Base-by-base conservation (phyloP, 2,797 vertebrate genomes). In the Heliangelus exortis region DNA sequence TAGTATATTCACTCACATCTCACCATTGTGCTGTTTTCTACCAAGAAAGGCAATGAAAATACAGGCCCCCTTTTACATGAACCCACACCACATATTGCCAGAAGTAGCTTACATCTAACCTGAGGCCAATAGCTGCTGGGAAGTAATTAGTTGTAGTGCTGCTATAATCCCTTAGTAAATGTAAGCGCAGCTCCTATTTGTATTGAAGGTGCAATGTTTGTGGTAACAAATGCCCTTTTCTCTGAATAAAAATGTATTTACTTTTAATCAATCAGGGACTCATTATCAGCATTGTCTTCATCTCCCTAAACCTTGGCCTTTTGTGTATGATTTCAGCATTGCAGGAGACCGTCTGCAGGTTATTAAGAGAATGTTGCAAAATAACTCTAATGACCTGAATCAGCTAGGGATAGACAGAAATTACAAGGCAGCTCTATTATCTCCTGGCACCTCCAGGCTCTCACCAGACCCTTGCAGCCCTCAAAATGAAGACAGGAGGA, bases 191-290 rank as follows among this genome's bases (percentile, higher is more conserved):
- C 67, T 96, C 94, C 95, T 97, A 94, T 97, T 97, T 97, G 97
- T 91, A 93, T 91, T 97, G 72, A 97, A 97, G 95, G 96, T 97
- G 97, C 97, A 98, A 95, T 92, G 96, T 97, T 97, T 97, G 97
- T 97, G 97, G 97, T 97, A 97, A 98, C 95, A 96, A 97, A 97
- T 96, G 96, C 95, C 92, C 93, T 97, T 97, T 97, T 97, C 97
- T 96, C 95, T 96, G 95, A 97, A 96, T 97, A 97, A 97, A 97
- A 97, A 97, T 95, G 95, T 97, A 97, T 97, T 97, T 98, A 97
- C 96, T 97, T 97, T 97, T 97, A 97, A 97, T 98, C 97, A 97
- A 95, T 98, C 94, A 96, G 97, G 97, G 97, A 97, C 97, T 98
- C 98, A 98, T 98, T 98, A 98, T 89, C 92, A 95, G 67, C 21